Percentiles rank a stretch among this genome's conserved stretches.
Evolutionary conservation across 2,113 vertebrate genomes (phyloP).

Genomic region (Arvicanthis niloticus): DNA sequence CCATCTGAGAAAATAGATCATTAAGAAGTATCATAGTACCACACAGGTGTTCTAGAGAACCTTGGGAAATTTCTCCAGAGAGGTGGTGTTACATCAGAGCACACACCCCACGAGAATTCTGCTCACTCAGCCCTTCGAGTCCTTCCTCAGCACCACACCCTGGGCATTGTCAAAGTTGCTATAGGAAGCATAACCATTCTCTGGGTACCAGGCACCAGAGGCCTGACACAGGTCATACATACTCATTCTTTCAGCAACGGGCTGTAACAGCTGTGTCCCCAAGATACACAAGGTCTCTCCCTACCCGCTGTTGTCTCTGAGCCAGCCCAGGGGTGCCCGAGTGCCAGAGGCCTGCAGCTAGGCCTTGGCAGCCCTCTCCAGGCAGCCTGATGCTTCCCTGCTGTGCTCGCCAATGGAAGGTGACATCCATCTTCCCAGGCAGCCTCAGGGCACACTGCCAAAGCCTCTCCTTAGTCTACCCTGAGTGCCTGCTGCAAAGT

Average conservation of each 20-base stretch:
- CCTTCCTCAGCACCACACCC: not conserved
- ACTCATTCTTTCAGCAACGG: not conserved
- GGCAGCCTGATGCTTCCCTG: not conserved
- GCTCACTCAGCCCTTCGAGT: not conserved
- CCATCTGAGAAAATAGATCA: not conserved
- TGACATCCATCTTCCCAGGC: not conserved
- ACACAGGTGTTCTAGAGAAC: not conserved
- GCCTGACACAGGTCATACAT: not conserved
- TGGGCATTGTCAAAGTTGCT: not conserved
- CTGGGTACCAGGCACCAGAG: not conserved
- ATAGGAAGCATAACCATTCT: not conserved
- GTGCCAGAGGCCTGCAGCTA: not conserved
- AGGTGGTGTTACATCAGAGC: not conserved
- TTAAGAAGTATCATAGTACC: not conserved
- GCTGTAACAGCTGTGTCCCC: not conserved
- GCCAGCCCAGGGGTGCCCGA: not conserved
- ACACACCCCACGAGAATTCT: not conserved
- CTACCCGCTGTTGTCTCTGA: not conserved
- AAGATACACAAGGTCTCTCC: not conserved
- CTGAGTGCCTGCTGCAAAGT: not conserved
- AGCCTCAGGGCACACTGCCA: not conserved
- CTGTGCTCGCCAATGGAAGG: rapidly evolving
- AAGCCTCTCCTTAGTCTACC: not conserved
- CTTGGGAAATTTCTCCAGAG: constrained; percentile 20
- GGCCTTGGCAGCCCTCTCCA: not conserved